These are phyloP conservation scores for Caenorhabditis briggsae DNA, from an alignment of 1,140 invertebrate species.

Conservation along the genomic window DNA sequence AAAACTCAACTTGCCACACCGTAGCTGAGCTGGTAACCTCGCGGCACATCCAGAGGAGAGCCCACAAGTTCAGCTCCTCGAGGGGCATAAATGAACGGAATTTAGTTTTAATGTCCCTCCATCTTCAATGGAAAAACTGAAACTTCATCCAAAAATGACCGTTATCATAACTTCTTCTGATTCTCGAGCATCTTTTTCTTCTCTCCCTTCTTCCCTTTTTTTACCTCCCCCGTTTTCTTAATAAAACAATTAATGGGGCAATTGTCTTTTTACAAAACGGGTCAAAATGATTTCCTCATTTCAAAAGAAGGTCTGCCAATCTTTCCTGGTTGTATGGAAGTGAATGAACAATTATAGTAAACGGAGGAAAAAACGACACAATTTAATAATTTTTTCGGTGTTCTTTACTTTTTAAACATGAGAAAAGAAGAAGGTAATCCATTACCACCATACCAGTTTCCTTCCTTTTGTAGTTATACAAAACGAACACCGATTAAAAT, in stretches of 20 bases:
- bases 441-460: conserved; percentile 14
- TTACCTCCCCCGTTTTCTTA: not conserved
- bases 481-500: conserved; percentile 25
- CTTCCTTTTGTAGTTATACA: conserved; percentile 6
- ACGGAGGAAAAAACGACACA: not conserved
- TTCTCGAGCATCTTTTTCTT: conserved; percentile 13
- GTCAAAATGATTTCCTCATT: conserved; percentile 44
- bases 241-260: conserved; percentile 47
- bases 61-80: too few relatives aligned
- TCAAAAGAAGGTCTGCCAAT: not conserved
- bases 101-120: not conserved
- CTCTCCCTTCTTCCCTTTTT: not conserved
- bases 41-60: too few relatives aligned
- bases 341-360: not conserved
- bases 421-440: not conserved
- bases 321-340: not conserved
- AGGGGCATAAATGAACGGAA: too few relatives aligned
- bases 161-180: conserved; percentile 4
- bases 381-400: conserved; percentile 10
- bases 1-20: too few relatives aligned
- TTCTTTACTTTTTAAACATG: not conserved
- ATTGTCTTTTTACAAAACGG: conserved; percentile 25
- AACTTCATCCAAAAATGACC: not conserved
- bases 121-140: not conserved
- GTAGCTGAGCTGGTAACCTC: too few relatives aligned